These are phyloP conservation scores for Napeogenes inachia DNA, from an alignment of 2,888 invertebrate species.

Conservation along the genomic window DNA sequence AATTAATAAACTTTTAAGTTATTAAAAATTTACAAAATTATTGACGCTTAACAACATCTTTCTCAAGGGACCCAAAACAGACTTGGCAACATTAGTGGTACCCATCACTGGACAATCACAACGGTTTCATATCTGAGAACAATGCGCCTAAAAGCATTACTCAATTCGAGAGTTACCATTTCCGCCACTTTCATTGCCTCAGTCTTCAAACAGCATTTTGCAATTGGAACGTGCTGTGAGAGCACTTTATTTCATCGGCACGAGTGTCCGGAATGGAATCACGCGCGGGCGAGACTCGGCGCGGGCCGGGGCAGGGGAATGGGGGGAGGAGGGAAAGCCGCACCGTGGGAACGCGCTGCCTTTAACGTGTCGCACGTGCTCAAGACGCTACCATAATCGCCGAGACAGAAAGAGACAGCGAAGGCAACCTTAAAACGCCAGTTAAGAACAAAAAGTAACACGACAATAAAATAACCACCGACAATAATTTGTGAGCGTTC, in stretches of 20 bases:
- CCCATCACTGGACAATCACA: slow-evolving; percentile 22
- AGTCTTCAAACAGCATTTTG: slow-evolving; percentile 61
- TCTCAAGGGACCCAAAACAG: not conserved
- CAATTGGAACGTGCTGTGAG: slow-evolving; percentile 72
- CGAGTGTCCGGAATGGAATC: slow-evolving; percentile 66
- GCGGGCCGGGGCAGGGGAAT: slow-evolving; percentile 30
- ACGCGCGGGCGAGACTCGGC: slow-evolving; percentile 38
- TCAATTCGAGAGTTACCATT: slow-evolving; percentile 44
- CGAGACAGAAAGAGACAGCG: slow-evolving; percentile 50
- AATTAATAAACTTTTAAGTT: no score
- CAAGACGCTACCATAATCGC: slow-evolving; percentile 59
- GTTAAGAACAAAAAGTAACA: slow-evolving; percentile 46
- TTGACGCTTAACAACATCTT: no score
- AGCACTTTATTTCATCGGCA: slow-evolving; percentile 71
- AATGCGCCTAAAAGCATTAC: slow-evolving; percentile 24
- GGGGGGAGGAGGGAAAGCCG: slow-evolving; percentile 51
- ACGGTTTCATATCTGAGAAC: slow-evolving; percentile 18
- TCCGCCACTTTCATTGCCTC: slow-evolving; percentile 62
- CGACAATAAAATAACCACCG: slow-evolving; percentile 63
- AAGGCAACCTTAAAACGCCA: slow-evolving; percentile 26
- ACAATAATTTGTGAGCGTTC: slow-evolving; percentile 74
- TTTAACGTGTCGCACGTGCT: slow-evolving; percentile 77
- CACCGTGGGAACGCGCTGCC: slow-evolving; percentile 77
- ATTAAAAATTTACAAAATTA: no score
- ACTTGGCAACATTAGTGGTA: not conserved